phyloP scores from a whole-genome alignment of 1,140 invertebrate species.

The Drosophila parvula region DNA sequence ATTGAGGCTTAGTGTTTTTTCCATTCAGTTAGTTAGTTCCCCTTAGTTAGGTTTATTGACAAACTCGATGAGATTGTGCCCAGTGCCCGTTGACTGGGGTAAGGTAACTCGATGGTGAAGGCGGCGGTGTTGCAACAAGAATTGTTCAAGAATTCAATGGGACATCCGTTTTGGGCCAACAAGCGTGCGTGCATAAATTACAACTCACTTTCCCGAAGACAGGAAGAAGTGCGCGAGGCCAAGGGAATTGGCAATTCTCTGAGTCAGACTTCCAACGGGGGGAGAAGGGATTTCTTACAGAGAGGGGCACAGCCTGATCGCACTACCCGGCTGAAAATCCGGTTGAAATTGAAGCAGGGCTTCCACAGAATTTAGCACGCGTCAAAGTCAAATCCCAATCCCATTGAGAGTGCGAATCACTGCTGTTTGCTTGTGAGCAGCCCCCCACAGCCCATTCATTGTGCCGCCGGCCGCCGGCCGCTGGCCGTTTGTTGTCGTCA shows the following conservation, averaged over 20 bases:
- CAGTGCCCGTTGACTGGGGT: neutral
- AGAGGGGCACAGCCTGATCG: too few species aligned
- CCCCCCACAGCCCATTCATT: neutral
- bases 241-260: conserved; percentile 22
- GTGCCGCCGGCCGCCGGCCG: neutral
- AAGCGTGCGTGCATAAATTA: conserved; percentile 68
- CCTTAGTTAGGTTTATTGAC: neutral
- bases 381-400: neutral
- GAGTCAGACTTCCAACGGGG: conserved; percentile 2
- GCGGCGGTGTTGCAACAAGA: neutral
- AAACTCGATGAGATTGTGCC: neutral
- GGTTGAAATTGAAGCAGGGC: neutral
- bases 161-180: conserved; percentile 72
- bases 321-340: neutral
- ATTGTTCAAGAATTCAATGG: conserved; percentile 43
- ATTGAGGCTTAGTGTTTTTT: too few species aligned
- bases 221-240: conserved; percentile 25
- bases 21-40: too few species aligned
- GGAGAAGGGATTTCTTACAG: too few species aligned
- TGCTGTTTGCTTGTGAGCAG: neutral
- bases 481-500: conserved; percentile 1
- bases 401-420: conserved; percentile 1
- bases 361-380: conserved; percentile 5
- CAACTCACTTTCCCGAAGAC: conserved; percentile 16
- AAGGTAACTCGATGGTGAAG: neutral